Evolutionary conservation across 2,888 invertebrate species (phyloP).

Genomic region (Lordiphosa andalusiaca): DNA sequence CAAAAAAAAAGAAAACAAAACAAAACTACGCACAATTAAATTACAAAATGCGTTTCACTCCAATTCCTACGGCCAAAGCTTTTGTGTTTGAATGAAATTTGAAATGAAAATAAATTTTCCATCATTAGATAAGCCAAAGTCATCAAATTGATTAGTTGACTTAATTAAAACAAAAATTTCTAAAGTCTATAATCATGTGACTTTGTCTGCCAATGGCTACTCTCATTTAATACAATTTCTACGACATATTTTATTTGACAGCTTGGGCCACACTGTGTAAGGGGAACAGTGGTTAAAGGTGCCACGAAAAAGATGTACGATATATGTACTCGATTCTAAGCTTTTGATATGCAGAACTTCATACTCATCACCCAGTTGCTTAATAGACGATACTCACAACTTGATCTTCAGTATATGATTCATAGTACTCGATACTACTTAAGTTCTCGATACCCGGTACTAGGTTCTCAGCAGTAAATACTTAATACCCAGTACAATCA

Average conservation of each 20-base stretch:
- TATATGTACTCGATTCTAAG: too few relatives aligned
- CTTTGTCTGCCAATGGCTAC: neutral
- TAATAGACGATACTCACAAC: too few relatives aligned
- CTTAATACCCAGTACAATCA: too few relatives aligned
- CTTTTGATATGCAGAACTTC: too few relatives aligned
- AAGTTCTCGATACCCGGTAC: too few relatives aligned
- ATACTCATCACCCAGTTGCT: too few relatives aligned
- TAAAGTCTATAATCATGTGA: conserved; percentile 25
- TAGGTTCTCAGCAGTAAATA: too few relatives aligned
- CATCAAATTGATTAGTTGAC: conserved; percentile 37
- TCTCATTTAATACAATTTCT: neutral
- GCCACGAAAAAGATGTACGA: neutral
- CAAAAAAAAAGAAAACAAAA: too few relatives aligned
- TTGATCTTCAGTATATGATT: too few relatives aligned
- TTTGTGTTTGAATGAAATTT: neutral
- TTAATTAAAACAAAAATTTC: conserved; percentile 33
- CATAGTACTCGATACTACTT: too few relatives aligned
- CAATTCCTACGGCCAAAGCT: neutral
- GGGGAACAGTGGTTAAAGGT: neutral
- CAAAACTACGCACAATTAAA: conserved; percentile 34
- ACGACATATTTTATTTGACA: neutral
- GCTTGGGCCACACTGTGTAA: too few relatives aligned
- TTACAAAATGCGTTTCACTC: conserved; percentile 11
- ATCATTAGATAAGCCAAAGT: conserved; percentile 14
- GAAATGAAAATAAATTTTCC: conserved; percentile 3